Base-by-base conservation (phyloP, 2,797 vertebrate species). In the Gobio occitaniae region DNA sequence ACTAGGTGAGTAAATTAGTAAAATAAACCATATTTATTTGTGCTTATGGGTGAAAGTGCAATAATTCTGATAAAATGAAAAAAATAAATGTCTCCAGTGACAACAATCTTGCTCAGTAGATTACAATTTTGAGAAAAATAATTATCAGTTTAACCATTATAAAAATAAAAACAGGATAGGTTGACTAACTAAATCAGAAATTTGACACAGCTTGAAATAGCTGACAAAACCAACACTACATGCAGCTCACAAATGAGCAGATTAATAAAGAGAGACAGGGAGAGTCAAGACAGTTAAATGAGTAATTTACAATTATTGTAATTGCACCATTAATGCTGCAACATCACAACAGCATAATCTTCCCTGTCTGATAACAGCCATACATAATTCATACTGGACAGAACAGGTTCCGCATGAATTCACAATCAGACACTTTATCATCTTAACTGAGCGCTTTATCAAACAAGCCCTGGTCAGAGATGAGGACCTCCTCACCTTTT, bases 381-480 rank as follows among this genome's bases (percentile, higher is more conserved):
- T 75, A 69, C 54, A 83, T 89, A 86, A 82, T 78, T 86, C 36
- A 76, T 80, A 66, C 11, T n/a, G 65, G 78, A 79, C 54, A 77
- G 17, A 74, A 84, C 48, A 79, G 84, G 52, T 59, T 61, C 32
- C 2, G 16, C 32, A 66, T 85, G 69, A 82, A 86, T 86, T 82
- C 80, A 81, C 82, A 89, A 85, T 89, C 82, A 80, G 72, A 86
- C 69, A 65, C 70, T 85, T 68, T 68, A 86, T 77, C 74, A 85
- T 66, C 72, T 72, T 44, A 72, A 83, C 79, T 74, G 41, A 82
- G 78, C 52, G 32, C 52, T 63, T 81, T 82, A 86, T 21, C 65
- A 52, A 66, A 82, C 80, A 86, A 82, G 12, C 80, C 38, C 78
- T 69, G 52, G 16, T 25, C 65, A 69, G 47, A 29, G 69, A 84